Conservation (phyloP, 2,113 vertebrate species). For the Brachyhypopomus occidentalis region DNA sequence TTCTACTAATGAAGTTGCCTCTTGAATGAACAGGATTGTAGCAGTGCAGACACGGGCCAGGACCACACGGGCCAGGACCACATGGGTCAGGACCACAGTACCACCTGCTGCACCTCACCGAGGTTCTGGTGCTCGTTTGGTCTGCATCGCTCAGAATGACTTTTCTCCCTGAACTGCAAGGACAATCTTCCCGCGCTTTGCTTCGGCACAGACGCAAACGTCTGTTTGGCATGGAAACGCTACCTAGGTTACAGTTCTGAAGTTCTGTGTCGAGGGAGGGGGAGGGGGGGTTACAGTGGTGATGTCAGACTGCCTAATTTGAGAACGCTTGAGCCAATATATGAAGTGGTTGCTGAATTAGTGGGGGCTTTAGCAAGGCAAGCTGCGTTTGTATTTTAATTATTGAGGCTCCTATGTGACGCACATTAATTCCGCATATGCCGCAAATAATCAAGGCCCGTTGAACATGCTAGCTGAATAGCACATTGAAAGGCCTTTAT, state of each 20-base stretch:
- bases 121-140: not conserved
- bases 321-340: not conserved
- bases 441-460: too few relatives aligned
- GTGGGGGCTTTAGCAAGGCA: not conserved
- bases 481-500: too few relatives aligned
- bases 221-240: too few relatives aligned
- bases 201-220: too few relatives aligned
- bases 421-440: too few relatives aligned
- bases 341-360: not conserved
- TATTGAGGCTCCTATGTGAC: too few relatives aligned
- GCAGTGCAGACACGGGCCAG: not conserved
- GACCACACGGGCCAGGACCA: not conserved
- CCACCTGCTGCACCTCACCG: not conserved
- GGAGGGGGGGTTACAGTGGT: not conserved
- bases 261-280: too few relatives aligned
- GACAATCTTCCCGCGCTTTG: too few relatives aligned
- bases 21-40: not conserved
- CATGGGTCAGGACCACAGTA: not conserved
- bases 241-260: too few relatives aligned
- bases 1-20: not conserved
- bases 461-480: too few relatives aligned
- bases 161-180: not conserved
- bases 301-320: not conserved
- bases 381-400: too few relatives aligned
- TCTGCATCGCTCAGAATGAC: not conserved